phyloP scores from a whole-genome alignment of 2,888 invertebrate genomes.

The Glyphotaelius pellucidus region DNA sequence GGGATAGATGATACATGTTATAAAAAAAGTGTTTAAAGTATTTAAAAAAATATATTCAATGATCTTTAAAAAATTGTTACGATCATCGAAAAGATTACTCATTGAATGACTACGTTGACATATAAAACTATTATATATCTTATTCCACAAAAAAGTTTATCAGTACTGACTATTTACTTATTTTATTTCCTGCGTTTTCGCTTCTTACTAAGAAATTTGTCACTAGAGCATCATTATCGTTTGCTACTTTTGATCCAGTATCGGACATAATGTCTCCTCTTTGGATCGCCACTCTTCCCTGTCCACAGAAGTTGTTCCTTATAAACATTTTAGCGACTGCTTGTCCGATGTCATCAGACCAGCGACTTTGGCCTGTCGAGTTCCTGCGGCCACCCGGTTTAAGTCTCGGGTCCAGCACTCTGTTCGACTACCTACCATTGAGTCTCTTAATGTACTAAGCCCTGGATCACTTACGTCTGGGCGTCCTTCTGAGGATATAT shows the following conservation, averaged over 20 bases:
- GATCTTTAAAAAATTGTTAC: no score
- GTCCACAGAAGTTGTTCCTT: neutral
- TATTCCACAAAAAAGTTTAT: neutral
- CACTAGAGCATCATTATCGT: neutral
- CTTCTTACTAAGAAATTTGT: no score
- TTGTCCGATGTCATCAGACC: neutral
- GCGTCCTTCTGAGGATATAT: neutral
- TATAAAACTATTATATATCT: neutral
- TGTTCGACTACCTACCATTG: neutral
- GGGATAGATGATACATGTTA: no score
- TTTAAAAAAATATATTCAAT: no score
- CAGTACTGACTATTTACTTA: no score
- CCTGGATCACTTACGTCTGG: neutral
- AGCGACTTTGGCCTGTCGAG: neutral
- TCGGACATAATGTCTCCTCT: neutral
- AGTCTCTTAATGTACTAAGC: neutral
- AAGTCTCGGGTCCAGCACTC: neutral
- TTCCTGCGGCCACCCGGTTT: neutral
- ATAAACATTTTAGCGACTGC: neutral
- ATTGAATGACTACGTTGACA: no score
- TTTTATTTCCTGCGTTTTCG: neutral
- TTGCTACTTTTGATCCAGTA: neutral
- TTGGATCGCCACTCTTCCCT: neutral
- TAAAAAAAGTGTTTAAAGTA: no score
- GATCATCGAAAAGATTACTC: no score